phyloP scores from a whole-genome alignment of 2,113 vertebrate genomes.

The Ciconia maguari region DNA sequence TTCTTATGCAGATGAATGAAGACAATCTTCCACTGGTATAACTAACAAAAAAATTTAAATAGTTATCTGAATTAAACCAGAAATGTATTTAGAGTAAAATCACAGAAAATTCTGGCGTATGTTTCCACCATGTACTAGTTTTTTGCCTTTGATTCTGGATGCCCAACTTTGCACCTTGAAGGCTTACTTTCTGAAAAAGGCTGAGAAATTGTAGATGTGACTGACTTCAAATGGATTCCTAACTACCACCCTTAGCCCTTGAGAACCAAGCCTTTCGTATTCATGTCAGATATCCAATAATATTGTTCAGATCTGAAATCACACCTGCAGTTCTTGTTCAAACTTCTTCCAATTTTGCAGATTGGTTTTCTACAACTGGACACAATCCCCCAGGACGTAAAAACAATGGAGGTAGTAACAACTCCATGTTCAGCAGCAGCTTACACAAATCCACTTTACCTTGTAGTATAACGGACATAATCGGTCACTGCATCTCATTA shows the following conservation, averaged over 20 bases:
- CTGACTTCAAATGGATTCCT: neutral
- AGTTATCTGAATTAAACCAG: neutral
- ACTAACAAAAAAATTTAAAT: neutral
- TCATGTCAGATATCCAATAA: neutral
- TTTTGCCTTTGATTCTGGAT: neutral
- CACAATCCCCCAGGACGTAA: neutral
- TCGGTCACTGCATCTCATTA: neutral
- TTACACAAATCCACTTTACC: neutral
- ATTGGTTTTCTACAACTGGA: neutral
- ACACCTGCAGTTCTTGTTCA: neutral
- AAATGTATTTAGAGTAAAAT: neutral
- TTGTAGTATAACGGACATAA: neutral
- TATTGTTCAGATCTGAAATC: neutral
- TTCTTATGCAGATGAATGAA: neutral
- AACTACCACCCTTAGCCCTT: neutral
- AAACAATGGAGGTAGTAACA: neutral
- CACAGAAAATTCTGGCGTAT: neutral
- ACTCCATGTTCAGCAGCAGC: neutral
- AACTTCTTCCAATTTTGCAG: neutral
- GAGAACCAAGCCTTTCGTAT: neutral
- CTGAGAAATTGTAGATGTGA: neutral
- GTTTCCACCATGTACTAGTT: neutral
- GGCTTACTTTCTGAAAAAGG: neutral
- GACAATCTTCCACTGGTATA: neutral
- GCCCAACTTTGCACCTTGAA: neutral